Evolutionary conservation across 2,797 vertebrate genomes (phyloP), one percentile per base, ranked within the genome.

Genomic region (Rachycentron canadum): DNA sequence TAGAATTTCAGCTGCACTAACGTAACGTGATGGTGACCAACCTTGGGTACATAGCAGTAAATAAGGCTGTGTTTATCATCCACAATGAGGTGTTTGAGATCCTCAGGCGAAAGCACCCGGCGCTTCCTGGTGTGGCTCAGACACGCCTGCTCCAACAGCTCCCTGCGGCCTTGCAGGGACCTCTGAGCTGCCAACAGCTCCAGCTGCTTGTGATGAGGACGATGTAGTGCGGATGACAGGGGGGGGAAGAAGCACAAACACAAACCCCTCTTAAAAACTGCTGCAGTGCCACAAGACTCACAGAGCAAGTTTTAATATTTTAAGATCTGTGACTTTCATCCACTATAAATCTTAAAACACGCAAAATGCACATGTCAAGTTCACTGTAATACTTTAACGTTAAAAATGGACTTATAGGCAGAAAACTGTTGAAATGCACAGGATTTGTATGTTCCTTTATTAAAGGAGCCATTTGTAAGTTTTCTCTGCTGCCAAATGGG

Each of bases 41-140:
- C 98, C 91, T 99, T 99, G 78, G 98, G 98, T 28, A 99, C 98
- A 0, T 99, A 99, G 94, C 98, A 99, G 92, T 99, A 99, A n/a
- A 99, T 96, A 56, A 99, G 93, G 73, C 95, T 91, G 0, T 98
- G 97, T 0, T 92, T 89, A 77, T 99, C 98, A 0, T 99, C 98
- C 80, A 99, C 98, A 75, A 99, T 95, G 86, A 99, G 95, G 88
- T 99, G 98, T 59, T 96, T 96, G 84, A 99, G 93, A 86, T 99
- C 97, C 21, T 97, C 95, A 0, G 95, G 94, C 4, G 89, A 95
- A 58, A 99, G 95, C 45, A 98, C 95, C 1, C 96, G 95, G 2
- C 95, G 94, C 82, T 97, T 97, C 64, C 93, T 95, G 0, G 93
- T 96, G 91, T 97, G 95, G 66, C 94, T 95, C 75, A 83, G 94